Base-by-base conservation (phyloP, 2,888 invertebrate genomes). In the Apamea crenata region DNA sequence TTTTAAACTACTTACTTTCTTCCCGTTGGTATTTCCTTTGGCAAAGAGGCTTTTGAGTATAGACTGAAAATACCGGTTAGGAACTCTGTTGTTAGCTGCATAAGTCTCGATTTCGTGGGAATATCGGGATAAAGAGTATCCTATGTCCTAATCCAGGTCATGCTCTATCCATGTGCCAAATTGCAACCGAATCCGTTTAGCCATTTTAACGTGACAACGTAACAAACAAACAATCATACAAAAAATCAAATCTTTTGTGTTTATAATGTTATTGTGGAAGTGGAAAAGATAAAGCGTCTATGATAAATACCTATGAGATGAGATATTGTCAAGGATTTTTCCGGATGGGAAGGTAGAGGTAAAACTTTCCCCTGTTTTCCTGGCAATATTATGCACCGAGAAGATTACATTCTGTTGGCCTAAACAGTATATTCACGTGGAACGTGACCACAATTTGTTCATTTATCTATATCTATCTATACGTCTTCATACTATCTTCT, bases 371-470 rank as follows among this genome's bases (percentile, higher is more conserved):
- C 25, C n/a, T 44, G 53, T 83, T 61, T 67, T 67, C 32, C 61
- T 18, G 3, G 36, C 21, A 53, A 53, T 83, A 67, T 83, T 80
- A 61, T 78, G 78, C 78, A 78, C 25, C 14, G 12, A 50, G 29
- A 74, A 85, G 16, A 76, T 77, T 68, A 66, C 53, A 59, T 65
- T 59, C 7, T 32, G 47, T 76, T 67, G 56, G n/a, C 63, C 56
- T 75, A 76, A 71, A 86, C 72, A 72, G 65, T 68, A 70, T 75
- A 65, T 87, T 76, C 71, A 74, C 50, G 36, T 77, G 70, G n/a
- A 80, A 78, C 47, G 63, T 77, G 79, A 53, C 74, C 79, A 74
- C 76, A 72, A 79, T 83, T 63, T 77, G 61, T 68, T 77, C 40
- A 83, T 53, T 73, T 59, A 53, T 74, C 56, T n/a, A 12, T n/a